Evolutionary conservation across 2,888 invertebrate genomes (phyloP).

Genomic region (Eupithecia inturbata): DNA sequence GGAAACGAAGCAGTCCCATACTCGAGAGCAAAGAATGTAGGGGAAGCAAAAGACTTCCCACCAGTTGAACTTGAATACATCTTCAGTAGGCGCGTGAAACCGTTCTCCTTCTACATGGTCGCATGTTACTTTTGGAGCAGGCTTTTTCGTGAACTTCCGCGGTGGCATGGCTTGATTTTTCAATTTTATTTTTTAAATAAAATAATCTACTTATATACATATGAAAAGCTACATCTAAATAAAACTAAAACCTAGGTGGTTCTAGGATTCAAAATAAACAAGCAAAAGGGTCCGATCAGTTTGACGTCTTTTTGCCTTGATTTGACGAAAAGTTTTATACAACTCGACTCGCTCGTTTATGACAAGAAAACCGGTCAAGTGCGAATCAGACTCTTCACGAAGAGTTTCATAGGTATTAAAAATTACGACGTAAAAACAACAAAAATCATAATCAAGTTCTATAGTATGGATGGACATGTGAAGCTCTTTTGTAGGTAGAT

Average conservation of each 20-base stretch:
- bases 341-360: too few species aligned
- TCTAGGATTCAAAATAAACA: not conserved
- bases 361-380: too few species aligned
- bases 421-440: too few species aligned
- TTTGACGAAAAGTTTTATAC: not conserved
- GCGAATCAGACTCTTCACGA: too few species aligned
- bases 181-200: not conserved
- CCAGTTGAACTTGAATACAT: slow-evolving; percentile 66
- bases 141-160: slow-evolving; percentile 50
- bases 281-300: not conserved
- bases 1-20: slow-evolving; percentile 66
- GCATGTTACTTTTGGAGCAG: slow-evolving; percentile 50
- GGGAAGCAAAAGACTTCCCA: slow-evolving; percentile 77
- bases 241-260: not conserved
- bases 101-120: slow-evolving; percentile 59
- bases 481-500: too few species aligned
- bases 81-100: slow-evolving; percentile 62
- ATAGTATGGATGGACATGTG: too few species aligned
- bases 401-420: too few species aligned
- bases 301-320: not conserved
- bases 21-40: slow-evolving; percentile 62
- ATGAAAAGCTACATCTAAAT: not conserved
- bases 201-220: not conserved
- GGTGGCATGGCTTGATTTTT: slow-evolving; percentile 51
- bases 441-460: too few species aligned